Percentiles rank a stretch among this genome's conserved stretches.
These are phyloP conservation scores for Saccostrea echinata DNA, from an alignment of 1,140 invertebrate genomes.

Conservation along the genomic window DNA sequence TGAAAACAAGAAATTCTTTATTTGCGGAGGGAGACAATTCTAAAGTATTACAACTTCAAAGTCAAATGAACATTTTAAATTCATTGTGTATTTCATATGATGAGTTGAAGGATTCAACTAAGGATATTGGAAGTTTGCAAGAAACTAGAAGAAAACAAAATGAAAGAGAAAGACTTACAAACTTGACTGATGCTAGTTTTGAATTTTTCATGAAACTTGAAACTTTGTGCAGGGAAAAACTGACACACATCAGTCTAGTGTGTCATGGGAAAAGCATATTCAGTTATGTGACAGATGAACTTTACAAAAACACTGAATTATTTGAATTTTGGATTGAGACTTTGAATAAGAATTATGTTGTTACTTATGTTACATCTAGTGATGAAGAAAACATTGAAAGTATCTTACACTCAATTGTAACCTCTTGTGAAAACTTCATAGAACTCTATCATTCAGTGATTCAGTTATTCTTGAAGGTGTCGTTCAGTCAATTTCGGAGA, in stretches of 20 bases:
- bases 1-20: no score
- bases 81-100: no score
- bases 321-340: not conserved
- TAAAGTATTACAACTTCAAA: not conserved
- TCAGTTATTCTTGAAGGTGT: slow-evolving; percentile 30
- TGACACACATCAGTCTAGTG: no score
- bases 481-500: slow-evolving; percentile 36
- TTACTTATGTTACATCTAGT: not conserved
- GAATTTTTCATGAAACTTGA: no score
- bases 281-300: not conserved
- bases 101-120: no score
- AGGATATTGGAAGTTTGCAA: slow-evolving; percentile 1
- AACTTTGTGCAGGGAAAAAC: no score
- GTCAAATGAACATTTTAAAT: slow-evolving; percentile 11
- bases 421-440: no score
- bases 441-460: no score
- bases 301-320: not conserved
- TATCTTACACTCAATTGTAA: no score
- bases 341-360: not conserved
- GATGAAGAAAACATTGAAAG: no score
- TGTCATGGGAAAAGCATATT: slow-evolving; percentile 38
- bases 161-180: slow-evolving; percentile 34
- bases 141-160: slow-evolving; percentile 52
- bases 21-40: not conserved
- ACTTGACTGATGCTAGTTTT: slow-evolving; percentile 36